Evolutionary conservation across 2,113 vertebrate species (phyloP), one percentile per base, ranked within the genome.

Genomic region (Heloderma charlesbogerti): DNA sequence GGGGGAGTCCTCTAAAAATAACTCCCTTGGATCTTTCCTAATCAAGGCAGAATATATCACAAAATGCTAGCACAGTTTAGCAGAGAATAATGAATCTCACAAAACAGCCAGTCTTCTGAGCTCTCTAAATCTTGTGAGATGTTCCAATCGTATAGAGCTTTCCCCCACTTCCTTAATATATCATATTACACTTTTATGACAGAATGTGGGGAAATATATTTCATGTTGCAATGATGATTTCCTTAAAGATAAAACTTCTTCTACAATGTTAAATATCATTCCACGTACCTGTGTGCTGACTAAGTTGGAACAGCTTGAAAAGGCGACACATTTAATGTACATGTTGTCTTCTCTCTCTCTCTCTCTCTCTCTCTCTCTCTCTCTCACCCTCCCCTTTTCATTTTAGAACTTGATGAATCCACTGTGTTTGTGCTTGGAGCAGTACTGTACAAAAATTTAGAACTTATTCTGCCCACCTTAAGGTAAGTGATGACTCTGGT

Each of bases 381-480:
- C 29, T 37, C 94, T 5, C 45, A 22, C 27, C 22, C 8, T 18
- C 8, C 45, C 20, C 20, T 88, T 94, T 96, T 93, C 60, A 71
- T 92, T 93, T 88, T 95, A 99, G 99, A 99, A 95, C 95, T 99
- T 95, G 99, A 99, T 93, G 98, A 99, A 95, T 99, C 99, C 9
- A 98, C 98, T 1, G 99, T 99, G 86, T 99, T 99, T 97, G 99
- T 99, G 94, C 97, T 99, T 95, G 99, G 99, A 97, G 99, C 99
- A 20, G 98, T 99, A 88, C 97, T 99, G n/a, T 99, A 99, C 96
- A 99, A 99, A 98, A 99, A 99, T 89, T 97, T 99, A 93, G 99
- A 99, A 95, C 98, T 99, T 83, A 99, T 99, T 98, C 97, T 99
- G 91, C 99, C 99, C 80, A 98, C 98, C 96, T 98, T 99, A 97